Percentiles rank a stretch among this genome's conserved stretches.
Conservation (phyloP, 64 coral and sea anemone species). For the Dendronephthya gigantea region DNA sequence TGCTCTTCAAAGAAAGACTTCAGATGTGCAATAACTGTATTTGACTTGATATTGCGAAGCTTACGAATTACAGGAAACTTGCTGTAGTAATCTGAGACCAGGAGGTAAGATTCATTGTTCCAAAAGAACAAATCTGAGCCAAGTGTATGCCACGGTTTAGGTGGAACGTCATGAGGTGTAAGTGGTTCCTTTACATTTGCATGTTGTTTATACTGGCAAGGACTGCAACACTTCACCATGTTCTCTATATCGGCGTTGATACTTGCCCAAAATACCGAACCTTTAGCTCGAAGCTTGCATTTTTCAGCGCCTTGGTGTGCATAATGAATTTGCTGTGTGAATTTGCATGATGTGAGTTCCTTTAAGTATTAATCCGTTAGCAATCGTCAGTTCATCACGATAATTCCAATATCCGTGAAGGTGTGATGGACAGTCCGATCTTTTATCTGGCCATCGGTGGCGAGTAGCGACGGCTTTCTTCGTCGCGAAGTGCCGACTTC, state of each 20-base stretch:
- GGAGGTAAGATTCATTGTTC: not conserved
- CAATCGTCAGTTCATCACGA: not conserved
- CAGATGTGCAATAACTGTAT: not conserved
- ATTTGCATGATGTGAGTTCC: not conserved
- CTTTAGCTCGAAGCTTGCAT: not conserved
- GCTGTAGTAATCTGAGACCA: not conserved
- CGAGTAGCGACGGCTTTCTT: no score
- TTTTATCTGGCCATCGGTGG: not conserved
- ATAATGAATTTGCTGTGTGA: not conserved
- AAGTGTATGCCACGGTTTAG: not conserved
- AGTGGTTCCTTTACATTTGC: not conserved
- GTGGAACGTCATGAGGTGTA: not conserved
- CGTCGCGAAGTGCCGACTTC: no score
- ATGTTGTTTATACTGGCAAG: not conserved
- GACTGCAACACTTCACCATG: not conserved
- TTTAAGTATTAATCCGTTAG: not conserved
- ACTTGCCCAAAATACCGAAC: not conserved
- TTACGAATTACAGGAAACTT: not conserved
- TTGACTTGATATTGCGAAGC: not conserved
- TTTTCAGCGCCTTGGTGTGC: not conserved
- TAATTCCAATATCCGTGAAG: not conserved
- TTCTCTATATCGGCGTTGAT: not conserved
- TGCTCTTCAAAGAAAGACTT: not conserved
- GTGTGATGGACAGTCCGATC: not conserved
- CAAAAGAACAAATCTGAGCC: not conserved